Percentiles rank a stretch among this genome's conserved stretches.
Conservation (phyloP, 2,797 vertebrate species). For the Fistularia commersonii region DNA sequence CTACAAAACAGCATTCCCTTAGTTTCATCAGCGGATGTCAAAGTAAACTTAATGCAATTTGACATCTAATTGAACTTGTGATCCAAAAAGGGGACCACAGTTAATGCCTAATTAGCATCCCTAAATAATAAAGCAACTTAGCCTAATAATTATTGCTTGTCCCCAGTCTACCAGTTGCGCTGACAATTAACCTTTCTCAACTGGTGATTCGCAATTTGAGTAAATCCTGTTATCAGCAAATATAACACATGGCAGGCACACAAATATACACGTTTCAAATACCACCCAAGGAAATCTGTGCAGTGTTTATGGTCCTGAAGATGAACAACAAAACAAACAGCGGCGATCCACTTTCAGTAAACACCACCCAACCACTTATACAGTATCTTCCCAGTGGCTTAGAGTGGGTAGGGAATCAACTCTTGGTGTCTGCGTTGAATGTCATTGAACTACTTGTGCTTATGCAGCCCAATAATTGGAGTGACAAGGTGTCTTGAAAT, state of each 20-base stretch:
- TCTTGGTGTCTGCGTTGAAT: slow-evolving; percentile 67
- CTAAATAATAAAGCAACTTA: slow-evolving; percentile 79
- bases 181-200: slow-evolving; percentile 82
- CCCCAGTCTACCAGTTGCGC: slow-evolving; percentile 70
- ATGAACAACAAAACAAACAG: slow-evolving; percentile 77
- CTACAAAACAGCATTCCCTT: slow-evolving; percentile 69
- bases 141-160: slow-evolving; percentile 77
- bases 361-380: slow-evolving; percentile 66
- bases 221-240: slow-evolving; percentile 84
- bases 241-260: slow-evolving; percentile 74
- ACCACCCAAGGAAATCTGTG: slow-evolving; percentile 69
- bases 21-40: slow-evolving; percentile 69
- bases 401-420: slow-evolving; percentile 67
- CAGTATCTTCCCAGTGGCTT: slow-evolving; percentile 64
- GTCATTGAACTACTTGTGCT: slow-evolving; percentile 74
- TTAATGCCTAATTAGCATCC: slow-evolving; percentile 76
- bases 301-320: slow-evolving; percentile 70
- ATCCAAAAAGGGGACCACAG: slow-evolving; percentile 67
- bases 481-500: slow-evolving; percentile 63
- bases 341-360: slow-evolving; percentile 71
- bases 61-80: slow-evolving; percentile 74
- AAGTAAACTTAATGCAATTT: slow-evolving; percentile 76
- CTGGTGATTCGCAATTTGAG: slow-evolving; percentile 75
- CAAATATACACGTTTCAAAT: slow-evolving; percentile 56
- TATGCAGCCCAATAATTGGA: slow-evolving; percentile 62